A percentile compares a stretch with the other conserved stretches of the same genome.
phyloP scores from a whole-genome alignment of 2,113 vertebrate genomes.

The Egretta garzetta region DNA sequence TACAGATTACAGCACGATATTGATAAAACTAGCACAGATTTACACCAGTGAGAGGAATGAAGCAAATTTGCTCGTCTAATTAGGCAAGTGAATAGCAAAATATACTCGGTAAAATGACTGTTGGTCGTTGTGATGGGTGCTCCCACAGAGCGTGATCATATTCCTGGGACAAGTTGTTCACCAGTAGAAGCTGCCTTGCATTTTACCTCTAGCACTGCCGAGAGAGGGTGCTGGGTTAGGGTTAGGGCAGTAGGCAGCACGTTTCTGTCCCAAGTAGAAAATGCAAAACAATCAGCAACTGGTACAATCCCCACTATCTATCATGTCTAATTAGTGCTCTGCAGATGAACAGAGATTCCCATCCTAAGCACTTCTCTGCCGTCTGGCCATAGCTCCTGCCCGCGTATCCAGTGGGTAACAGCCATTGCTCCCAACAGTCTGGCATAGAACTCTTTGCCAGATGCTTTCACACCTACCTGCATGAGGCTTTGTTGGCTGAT shows the following conservation, averaged over 20 bases:
- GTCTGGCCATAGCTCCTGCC: not conserved
- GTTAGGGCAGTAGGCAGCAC: not conserved
- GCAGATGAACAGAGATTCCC: not conserved
- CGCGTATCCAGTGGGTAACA: not conserved
- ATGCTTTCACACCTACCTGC: not conserved
- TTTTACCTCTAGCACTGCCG: not conserved
- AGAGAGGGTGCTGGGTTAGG: not conserved
- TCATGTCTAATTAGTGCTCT: not conserved
- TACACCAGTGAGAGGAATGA: not conserved
- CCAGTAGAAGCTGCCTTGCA: fast-evolving
- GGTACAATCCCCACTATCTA: not conserved
- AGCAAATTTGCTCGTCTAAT: not conserved
- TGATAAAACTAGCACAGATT: not conserved
- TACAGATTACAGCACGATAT: not conserved
- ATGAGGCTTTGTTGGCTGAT: not conserved
- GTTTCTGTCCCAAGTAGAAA: not conserved
- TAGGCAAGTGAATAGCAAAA: not conserved
- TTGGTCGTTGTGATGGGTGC: fast-evolving
- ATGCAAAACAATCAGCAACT: not conserved
- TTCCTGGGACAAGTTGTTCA: not conserved
- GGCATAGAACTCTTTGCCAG: not conserved
- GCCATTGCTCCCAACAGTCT: not conserved
- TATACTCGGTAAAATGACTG: not conserved
- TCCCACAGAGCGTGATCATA: fast-evolving
- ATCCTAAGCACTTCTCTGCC: not conserved